A percentile compares a stretch with the other conserved stretches of the same genome.
Conservation (phyloP, 2,888 invertebrate species). For the Sycophila texana region DNA sequence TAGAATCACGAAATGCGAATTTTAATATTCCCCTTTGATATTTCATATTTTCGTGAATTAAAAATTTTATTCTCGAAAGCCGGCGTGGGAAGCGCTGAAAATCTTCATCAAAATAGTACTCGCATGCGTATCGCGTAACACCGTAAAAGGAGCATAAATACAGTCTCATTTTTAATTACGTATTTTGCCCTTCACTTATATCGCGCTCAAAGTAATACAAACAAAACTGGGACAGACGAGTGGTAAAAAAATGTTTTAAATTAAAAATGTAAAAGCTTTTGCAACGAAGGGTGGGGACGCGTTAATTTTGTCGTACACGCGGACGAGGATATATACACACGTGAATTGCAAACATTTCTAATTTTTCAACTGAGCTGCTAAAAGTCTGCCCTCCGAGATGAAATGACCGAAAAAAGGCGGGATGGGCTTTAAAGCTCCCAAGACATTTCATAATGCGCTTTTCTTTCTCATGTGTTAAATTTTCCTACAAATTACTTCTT, state of each 20-base stretch:
- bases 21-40: no score
- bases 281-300: no score
- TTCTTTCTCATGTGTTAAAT: neutral
- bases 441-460: constrained; percentile 34
- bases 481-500: constrained; percentile 17
- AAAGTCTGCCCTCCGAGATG: constrained; percentile 21
- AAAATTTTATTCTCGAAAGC: no score
- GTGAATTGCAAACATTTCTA: constrained; percentile 16
- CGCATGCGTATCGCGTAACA: no score
- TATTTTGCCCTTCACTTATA: no score
- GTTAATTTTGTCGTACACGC: neutral
- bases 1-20: neutral
- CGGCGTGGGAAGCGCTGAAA: no score
- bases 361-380: constrained; percentile 40
- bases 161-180: no score
- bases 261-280: neutral
- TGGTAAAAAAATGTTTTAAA: neutral
- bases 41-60: no score
- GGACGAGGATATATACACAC: neutral
- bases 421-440: constrained; percentile 38
- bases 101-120: no score
- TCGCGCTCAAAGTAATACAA: neutral
- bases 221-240: neutral
- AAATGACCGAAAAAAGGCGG: constrained; percentile 4
- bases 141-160: no score